Percentiles rank a stretch among this genome's conserved stretches.
phyloP scores from a whole-genome alignment of 2,113 vertebrate species.

The Triplophysa rosa region DNA sequence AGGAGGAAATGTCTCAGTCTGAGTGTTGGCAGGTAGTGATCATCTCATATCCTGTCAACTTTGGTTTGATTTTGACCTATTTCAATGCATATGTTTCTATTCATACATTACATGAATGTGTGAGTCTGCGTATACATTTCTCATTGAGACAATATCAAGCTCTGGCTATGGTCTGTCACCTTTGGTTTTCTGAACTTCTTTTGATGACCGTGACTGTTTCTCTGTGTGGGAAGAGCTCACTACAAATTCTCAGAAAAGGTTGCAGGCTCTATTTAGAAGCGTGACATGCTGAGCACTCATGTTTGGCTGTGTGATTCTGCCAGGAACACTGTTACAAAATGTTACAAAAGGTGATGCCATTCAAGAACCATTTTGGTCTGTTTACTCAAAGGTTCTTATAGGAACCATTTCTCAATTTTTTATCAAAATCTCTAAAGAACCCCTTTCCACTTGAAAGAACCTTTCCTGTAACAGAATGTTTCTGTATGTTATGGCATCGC shows the following conservation, averaged over 20 bases:
- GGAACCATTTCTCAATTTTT: too few relatives aligned
- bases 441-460: too few relatives aligned
- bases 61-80: neutral
- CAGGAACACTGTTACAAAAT: neutral
- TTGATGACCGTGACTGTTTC: constrained; percentile 11
- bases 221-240: neutral
- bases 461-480: too few relatives aligned
- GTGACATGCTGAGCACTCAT: neutral
- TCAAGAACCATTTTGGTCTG: too few relatives aligned
- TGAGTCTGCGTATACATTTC: neutral
- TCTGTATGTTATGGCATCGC: too few relatives aligned
- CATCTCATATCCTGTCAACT: constrained; percentile 13
- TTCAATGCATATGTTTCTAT: neutral
- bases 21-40: neutral
- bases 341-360: too few relatives aligned
- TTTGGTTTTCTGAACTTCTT: constrained; percentile 9
- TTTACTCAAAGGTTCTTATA: too few relatives aligned
- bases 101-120: constrained; percentile 1
- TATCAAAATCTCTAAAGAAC: too few relatives aligned
- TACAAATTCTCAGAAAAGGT: neutral
- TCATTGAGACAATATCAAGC: neutral
- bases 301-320: neutral
- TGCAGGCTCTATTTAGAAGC: neutral
- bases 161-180: constrained; percentile 1
- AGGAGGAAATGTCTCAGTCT: neutral